Evolutionary conservation across 2,797 vertebrate genomes (phyloP), one percentile per base, ranked within the genome.

Genomic region (Zenarchopterus dispar): DNA sequence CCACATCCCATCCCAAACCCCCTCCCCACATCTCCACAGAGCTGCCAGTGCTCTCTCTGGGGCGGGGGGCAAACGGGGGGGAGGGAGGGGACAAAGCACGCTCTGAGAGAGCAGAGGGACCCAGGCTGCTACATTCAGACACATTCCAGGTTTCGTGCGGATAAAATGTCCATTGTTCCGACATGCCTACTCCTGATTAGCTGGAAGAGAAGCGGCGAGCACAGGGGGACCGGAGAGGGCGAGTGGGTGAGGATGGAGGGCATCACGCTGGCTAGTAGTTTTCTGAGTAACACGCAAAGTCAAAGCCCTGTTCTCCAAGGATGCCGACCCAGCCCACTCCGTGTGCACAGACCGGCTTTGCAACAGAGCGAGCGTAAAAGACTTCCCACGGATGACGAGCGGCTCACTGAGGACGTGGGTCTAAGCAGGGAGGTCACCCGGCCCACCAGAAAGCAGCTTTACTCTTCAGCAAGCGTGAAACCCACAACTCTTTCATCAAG

Each of bases 101-200:
- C 89, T 90, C 78, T 84, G 89, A 93, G 78, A 73, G 82, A 62
- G 74, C 58, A 67, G 71, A 87, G 70, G 72, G 72, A 85, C 80
- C 84, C 87, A 41, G 82, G 73, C 75, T 50, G 89, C 88, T 87
- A 92, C 90, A 92, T 92, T 93, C 90, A 91, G 88, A 90, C 86
- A 92, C 92, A 92, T 92, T 91, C 91, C 86, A 84, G 87, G 88
- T 92, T 90, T 75, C 64, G 75, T 84, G 86, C 28, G 75, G 83
- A 91, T 90, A 92, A 76, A 89, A 89, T 76, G 58, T n/a, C 80
- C 88, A 93, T 93, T 93, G 92, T 93, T 89, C 61, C 18, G 1
- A 53, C 57, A 59, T 39, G 80, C 86, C 91, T 88, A 89, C 83
- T 92, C 89, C 86, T 91, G 87, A 93, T 89, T 88, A 90, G 80